Evolutionary conservation across 2,797 vertebrate species (phyloP), one percentile per base, ranked within the genome.

Genomic region (Chaetodon trifasciatus): DNA sequence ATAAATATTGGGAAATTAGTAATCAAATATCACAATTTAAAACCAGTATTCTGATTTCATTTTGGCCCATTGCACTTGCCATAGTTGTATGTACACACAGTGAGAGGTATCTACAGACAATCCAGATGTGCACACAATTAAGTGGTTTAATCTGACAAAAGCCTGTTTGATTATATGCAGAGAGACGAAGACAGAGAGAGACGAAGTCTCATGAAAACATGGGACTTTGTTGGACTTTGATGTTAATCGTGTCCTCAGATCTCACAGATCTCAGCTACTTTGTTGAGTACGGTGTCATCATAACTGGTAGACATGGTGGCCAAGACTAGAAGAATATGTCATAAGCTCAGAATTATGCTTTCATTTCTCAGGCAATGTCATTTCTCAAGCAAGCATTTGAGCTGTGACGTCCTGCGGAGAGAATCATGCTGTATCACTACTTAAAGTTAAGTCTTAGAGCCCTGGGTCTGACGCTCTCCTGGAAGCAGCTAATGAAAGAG

Each of bases 401-500:
- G 4, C 23, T 53, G 67, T 2, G 37, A 21, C 1, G n/a, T 62
- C 76, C 50, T 56, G 46, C 74, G 23, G 73, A 62, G 55, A 40
- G 49, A 70, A 40, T 8, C 17, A 3, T 72, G 66, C 46, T 56
- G 70, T 47, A 52, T 74, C 56, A 12, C 44, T 24, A 2, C 56
- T 67, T 67, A 6, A 70, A 40, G 39, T 61, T 66, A 32, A 32
- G 28, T 32, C 28, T 82, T 53, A 55, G 4, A 71, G 49, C 16
- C 49, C 28, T 24, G 15, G 5, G 47, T 76, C 42, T n/a, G 63
- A 75, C 1, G 56, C 72, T 66, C 50, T 53, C 8, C 46, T 67
- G 74, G 68, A 81, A n/a, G 70, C 64, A 69, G 42, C 71, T 61
- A 32, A 32, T 32, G 28, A 32, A 32, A 32, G 28, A 32, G 64